phyloP scores from a whole-genome alignment of 2,113 vertebrate species.

The Psammodynastes pulverulentus region DNA sequence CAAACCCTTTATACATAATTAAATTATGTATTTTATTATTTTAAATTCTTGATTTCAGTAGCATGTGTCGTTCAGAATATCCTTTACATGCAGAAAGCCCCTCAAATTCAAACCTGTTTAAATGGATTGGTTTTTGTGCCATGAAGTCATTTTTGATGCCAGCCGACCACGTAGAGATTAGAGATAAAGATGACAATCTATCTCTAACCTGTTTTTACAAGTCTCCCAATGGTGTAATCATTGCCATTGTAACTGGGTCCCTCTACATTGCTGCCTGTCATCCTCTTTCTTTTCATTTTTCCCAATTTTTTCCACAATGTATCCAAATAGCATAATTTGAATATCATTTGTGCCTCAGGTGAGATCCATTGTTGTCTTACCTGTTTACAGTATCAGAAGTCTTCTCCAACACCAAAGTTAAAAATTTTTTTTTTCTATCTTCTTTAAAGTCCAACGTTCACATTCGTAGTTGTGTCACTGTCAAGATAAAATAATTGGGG shows the following conservation, averaged over 20 bases:
- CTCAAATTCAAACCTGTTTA: not conserved
- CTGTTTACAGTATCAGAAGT: not conserved
- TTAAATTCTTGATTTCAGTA: not conserved
- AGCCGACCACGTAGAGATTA: not conserved
- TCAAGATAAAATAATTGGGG: not conserved
- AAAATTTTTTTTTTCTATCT: too few relatives aligned
- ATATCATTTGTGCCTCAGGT: not conserved
- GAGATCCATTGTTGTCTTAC: not conserved
- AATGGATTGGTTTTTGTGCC: not conserved
- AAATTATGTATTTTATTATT: not conserved
- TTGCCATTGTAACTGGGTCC: not conserved
- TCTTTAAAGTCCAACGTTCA: not conserved
- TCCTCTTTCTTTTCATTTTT: not conserved
- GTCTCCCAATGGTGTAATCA: not conserved
- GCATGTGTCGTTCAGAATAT: not conserved
- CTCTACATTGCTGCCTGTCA: not conserved
- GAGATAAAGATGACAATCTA: not conserved
- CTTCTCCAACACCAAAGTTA: not conserved
- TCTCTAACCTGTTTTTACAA: not conserved
- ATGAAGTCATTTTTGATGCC: not conserved
- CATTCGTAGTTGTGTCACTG: not conserved
- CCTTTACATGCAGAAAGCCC: not conserved
- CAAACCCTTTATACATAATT: fast-evolving
- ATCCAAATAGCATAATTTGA: not conserved
- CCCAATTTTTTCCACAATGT: not conserved